These are phyloP conservation scores for Bacillus rossius DNA, from an alignment of 1,140 invertebrate genomes.

Conservation along the genomic window DNA sequence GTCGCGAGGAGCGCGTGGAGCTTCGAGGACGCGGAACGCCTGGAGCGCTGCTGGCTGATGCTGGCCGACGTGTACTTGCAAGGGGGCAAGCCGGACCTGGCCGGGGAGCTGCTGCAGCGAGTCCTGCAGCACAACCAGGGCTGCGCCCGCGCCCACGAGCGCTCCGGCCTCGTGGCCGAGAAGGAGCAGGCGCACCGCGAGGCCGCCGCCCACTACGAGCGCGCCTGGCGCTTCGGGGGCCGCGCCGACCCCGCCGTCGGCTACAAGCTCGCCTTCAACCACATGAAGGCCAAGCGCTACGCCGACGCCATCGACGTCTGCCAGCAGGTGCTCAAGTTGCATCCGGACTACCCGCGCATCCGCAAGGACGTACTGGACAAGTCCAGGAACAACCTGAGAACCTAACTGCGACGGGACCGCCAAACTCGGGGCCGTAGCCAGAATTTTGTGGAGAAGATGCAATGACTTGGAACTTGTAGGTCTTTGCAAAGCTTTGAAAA, in stretches of 20 bases:
- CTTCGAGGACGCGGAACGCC: constrained; percentile 91
- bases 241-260: constrained; percentile 78
- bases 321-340: constrained; percentile 71
- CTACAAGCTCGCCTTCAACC: constrained; percentile 89
- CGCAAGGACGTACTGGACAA: constrained; percentile 93
- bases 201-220: constrained; percentile 76
- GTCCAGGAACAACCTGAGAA: constrained; percentile 75
- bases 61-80: constrained; percentile 89
- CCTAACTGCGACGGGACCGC: too few species aligned
- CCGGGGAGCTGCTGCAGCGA: constrained; percentile 72
- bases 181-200: constrained; percentile 89
- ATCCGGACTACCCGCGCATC: constrained; percentile 87
- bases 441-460: too few species aligned
- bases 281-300: constrained; percentile 85
- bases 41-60: constrained; percentile 92
- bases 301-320: constrained; percentile 84
- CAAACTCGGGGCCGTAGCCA: too few species aligned
- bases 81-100: constrained; percentile 80
- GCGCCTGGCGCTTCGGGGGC: constrained; percentile 78
- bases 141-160: constrained; percentile 87
- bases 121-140: constrained; percentile 87
- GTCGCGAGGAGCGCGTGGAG: constrained; percentile 85
- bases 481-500: too few species aligned
- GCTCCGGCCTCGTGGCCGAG: constrained; percentile 80
- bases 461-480: too few species aligned